Base-by-base conservation (phyloP, 2,888 invertebrate species). In the Synergus gifuensis region DNA sequence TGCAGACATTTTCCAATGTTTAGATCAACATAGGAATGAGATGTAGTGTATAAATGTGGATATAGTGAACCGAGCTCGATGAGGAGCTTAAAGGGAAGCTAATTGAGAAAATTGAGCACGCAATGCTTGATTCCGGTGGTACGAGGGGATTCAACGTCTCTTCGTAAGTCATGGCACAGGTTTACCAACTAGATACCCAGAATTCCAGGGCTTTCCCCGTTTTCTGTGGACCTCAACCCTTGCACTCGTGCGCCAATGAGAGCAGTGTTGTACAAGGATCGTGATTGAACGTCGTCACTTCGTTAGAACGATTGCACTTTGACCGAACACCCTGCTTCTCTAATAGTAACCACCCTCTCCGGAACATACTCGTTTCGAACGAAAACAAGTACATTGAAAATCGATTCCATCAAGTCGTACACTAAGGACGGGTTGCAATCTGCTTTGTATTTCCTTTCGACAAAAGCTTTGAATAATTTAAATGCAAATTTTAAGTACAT, bases 241-340 rank as follows among this genome's bases (percentile, higher is more conserved):
- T 36, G 73, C 46, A 54, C 54, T 22, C 14, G 54, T 73, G n/a
- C 4, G 36, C 49, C 73, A 73, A 36, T 36, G 36, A 73, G 36
- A 73, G 73, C 36, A 66, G 46, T 67, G 69, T 73, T 14, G 16
- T 73, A 73, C 73, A 73, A 79, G 80, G 82, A 60, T 69, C 73
- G 80, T 86, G 87, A 88, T 86, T 85, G 86, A 87, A 85, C 81
- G 85, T 82, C 85, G 84, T 85, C 86, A 83, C 85, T 86, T 83
- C 85, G 84, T 85, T 85, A 77, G 82, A 83, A 84, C 82, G 81
- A 85, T 85, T 85, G 82, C 78, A 78, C 80, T 67, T 73, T 78
- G 76, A 79, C 78, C 80, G 76, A 76, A 81, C 82, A 76, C 42
- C 62, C 76, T 49, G 60, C 58, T 76, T 60, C 22, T 14, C 44